Evolutionary conservation across 2,797 vertebrate genomes (phyloP), one percentile per base, ranked within the genome.

Genomic region (Hydrolagus colliei): DNA sequence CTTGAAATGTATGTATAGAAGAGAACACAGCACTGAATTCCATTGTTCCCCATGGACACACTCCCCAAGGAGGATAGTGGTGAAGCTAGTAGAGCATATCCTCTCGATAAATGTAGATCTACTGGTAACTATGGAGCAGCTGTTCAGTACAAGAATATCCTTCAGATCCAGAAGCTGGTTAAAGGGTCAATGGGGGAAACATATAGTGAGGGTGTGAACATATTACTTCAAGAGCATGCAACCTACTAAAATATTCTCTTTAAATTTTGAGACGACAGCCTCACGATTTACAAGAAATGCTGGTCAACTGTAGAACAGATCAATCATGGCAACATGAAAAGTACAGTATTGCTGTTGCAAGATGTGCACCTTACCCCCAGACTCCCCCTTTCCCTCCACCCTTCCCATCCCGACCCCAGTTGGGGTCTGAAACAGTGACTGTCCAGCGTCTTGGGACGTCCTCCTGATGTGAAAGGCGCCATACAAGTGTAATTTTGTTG

Each of bases 131-230:
- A 16, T 0, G 65, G 77, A 79, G 22, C n/a, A 65, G 62, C 16
- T 80, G 22, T 80, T 80, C 65, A 27, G n/a, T 16, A 63, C 77
- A 80, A 80, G 62, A 65, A 32, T 80, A 80, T 80, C 12, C 77
- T 14, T 65, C n/a, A 14, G 11, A 80, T 2, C 62, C 7, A 32
- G 41, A 52, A 52, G 6, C 41, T 52, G 41, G 41, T 52, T 52
- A 52, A 65, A 65, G 62, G 12, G 32, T 80, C 65, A 12, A 2
- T 80, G 41, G 41, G 41, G 61, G 62, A 80, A 27, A 80, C 13
- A 9, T 14, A 61, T n/a, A 78, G 76, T n/a, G 61, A 77, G 16
- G 8, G 61, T 77, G 35, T 20, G 41, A 61, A 77, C 75, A 18
- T 77, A 59, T 61, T 77, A 52, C 75, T 59, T 22, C 12, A 16